phyloP scores from a whole-genome alignment of 1,140 invertebrate species.

The Megathymus violae region DNA sequence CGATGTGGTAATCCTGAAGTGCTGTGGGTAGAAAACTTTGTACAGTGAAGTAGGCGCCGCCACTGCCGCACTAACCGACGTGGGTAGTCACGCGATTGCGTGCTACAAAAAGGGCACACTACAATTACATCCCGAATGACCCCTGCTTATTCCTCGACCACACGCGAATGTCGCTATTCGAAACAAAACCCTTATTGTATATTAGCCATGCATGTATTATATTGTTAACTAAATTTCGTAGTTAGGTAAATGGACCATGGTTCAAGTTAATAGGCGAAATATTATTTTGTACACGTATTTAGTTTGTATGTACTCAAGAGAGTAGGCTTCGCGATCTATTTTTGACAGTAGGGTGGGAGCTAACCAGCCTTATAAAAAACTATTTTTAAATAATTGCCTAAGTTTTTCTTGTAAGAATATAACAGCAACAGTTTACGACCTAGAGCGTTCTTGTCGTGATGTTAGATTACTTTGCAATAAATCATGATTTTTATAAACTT shows the following conservation, averaged over 20 bases:
- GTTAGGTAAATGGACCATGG: neutral
- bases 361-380: too few species aligned
- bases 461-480: too few species aligned
- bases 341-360: too few species aligned
- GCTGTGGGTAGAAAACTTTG: constrained; percentile 7
- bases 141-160: constrained; percentile 53
- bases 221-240: constrained; percentile 5
- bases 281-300: neutral
- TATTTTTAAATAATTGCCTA: too few species aligned
- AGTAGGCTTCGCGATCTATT: too few species aligned
- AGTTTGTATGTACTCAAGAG: too few species aligned
- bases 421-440: too few species aligned
- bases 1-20: neutral
- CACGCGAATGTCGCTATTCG: constrained; percentile 60
- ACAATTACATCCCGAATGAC: constrained; percentile 67
- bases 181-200: constrained; percentile 28
- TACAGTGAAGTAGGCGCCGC: constrained; percentile 13
- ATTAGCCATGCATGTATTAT: constrained; percentile 24
- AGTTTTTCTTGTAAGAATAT: too few species aligned
- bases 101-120: constrained; percentile 61
- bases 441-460: too few species aligned
- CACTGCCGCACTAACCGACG: neutral
- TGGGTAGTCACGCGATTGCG: constrained; percentile 62
- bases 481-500: too few species aligned
- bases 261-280: neutral